Conservation (phyloP, 2,888 invertebrate genomes). For the Lasioglossum malachurum region DNA sequence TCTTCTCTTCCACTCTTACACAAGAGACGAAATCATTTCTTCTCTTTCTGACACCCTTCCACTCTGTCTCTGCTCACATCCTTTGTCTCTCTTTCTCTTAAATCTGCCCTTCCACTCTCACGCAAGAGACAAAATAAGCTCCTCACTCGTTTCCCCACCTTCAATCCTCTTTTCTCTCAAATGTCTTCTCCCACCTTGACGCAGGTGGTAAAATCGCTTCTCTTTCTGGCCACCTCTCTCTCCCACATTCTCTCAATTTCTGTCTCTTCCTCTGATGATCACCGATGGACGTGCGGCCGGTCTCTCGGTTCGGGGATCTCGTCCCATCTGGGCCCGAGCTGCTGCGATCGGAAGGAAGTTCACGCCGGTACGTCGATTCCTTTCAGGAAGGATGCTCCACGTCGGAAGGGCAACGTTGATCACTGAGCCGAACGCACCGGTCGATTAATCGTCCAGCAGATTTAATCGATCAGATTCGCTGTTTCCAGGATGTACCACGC, state of each 20-base stretch:
- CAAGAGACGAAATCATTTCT: background rate
- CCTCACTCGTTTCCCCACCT: background rate
- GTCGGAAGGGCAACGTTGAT: constrained; percentile 41
- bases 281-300: constrained; percentile 30
- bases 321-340: constrained; percentile 24
- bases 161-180: background rate
- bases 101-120: background rate
- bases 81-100: background rate
- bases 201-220: background rate
- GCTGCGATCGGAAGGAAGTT: constrained; percentile 75
- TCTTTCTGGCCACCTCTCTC: background rate
- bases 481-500: constrained; percentile 29
- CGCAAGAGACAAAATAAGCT: background rate
- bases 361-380: constrained; percentile 49
- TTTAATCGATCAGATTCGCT: constrained; percentile 53
- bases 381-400: constrained; percentile 58
- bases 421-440: constrained; percentile 25
- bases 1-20: background rate
- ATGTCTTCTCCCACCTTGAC: background rate
- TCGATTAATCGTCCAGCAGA: constrained; percentile 46
- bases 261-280: constrained; percentile 14
- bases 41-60: too few species aligned
- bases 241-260: background rate
- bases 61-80: too few species aligned
- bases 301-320: constrained; percentile 38